Conservation (phyloP, 2,797 vertebrate genomes). For the Anguilla pacifica region DNA sequence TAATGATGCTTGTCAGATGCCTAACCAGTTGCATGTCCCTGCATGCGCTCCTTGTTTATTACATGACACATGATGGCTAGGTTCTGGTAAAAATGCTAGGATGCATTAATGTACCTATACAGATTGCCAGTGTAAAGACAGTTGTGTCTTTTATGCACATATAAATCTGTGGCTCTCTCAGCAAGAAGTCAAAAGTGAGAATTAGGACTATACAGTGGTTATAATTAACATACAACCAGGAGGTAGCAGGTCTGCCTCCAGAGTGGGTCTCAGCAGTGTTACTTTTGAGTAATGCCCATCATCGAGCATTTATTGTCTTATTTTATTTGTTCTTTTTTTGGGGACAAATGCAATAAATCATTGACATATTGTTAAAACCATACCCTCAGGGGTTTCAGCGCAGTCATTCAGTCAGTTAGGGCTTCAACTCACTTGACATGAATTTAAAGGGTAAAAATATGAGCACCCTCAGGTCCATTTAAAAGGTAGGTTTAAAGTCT, state of each 20-base stretch:
- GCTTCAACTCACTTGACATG: background rate
- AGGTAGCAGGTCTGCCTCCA: background rate
- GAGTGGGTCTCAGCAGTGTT: background rate
- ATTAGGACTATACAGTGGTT: background rate
- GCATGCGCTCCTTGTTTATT: conserved; percentile 5
- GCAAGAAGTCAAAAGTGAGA: background rate
- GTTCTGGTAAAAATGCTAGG: conserved; percentile 8
- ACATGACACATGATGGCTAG: background rate
- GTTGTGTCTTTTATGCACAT: background rate
- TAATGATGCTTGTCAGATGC: background rate
- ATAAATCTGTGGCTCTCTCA: background rate
- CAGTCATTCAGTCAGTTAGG: background rate
- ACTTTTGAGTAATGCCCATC: background rate
- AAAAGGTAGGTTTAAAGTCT: background rate
- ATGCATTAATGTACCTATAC: background rate
- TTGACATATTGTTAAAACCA: background rate
- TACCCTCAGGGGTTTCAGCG: background rate
- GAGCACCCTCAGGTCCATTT: background rate
- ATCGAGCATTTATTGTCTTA: background rate
- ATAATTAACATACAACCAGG: background rate
- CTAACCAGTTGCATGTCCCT: conserved; percentile 8
- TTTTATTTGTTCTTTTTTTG: background rate
- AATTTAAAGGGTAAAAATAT: background rate
- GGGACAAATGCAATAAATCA: background rate
- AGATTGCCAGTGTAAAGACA: background rate